Evolutionary conservation across 2,113 vertebrate species (phyloP).

Genomic region (Serinus canaria): DNA sequence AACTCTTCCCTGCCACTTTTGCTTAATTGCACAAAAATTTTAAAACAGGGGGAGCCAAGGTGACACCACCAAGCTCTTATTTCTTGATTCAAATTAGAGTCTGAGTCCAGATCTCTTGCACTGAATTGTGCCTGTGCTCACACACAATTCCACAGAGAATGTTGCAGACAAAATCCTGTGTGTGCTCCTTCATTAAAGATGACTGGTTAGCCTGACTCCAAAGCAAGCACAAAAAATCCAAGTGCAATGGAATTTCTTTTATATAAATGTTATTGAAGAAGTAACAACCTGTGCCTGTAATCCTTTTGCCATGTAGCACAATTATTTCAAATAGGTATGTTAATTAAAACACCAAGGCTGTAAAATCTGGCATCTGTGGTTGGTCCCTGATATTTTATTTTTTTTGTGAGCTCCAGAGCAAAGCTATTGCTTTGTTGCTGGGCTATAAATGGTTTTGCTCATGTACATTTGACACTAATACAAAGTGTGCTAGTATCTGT

Average conservation of each 20-base stretch:
- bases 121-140: neutral
- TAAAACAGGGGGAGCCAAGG: neutral
- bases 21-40: conserved; percentile 14
- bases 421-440: neutral
- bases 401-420: neutral
- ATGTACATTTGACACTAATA: neutral
- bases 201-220: neutral
- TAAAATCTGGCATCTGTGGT: conserved; percentile 17
- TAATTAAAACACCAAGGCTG: neutral
- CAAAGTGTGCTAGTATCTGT: neutral
- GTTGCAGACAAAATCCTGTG: neutral
- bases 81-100: neutral
- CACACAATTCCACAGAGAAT: neutral
- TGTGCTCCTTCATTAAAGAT: neutral
- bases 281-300: neutral
- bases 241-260: neutral
- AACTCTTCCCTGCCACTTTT: neutral
- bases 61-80: neutral
- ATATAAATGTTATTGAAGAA: neutral
- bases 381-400: neutral
- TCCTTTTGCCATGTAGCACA: neutral
- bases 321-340: neutral
- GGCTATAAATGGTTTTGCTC: neutral
- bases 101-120: neutral
- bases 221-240: neutral